These are phyloP conservation scores for Erythrolamprus reginae DNA, from an alignment of 2,113 vertebrate species.

Conservation along the genomic window DNA sequence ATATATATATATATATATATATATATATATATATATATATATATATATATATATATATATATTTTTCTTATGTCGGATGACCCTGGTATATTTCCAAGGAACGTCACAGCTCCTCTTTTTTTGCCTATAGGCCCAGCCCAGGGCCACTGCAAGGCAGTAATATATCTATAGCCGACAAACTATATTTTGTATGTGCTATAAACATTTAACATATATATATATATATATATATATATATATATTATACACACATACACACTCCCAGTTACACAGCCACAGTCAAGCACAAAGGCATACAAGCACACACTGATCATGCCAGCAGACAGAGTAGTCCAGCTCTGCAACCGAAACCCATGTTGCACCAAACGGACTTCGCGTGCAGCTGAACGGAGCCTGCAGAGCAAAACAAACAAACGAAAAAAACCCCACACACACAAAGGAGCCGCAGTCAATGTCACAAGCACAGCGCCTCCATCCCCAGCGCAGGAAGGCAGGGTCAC, in stretches of 20 bases:
- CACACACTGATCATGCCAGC: slow-evolving; percentile 3
- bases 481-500: not conserved
- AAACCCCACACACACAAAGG: no score
- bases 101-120: no score
- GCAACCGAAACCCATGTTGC: not conserved
- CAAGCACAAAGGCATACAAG: slow-evolving; percentile 27
- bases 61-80: no score
- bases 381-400: not conserved
- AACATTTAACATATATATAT: not conserved
- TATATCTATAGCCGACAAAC: no score
- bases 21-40: no score
- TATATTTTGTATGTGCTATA: no score
- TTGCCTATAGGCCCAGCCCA: no score
- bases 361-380: not conserved
- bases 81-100: no score
- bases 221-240: not conserved
- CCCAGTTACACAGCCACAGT: not conserved
- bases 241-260: not conserved
- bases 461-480: slow-evolving; percentile 3
- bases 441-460: not conserved
- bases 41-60: no score
- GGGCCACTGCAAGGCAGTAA: no score
- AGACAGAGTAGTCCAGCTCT: not conserved
- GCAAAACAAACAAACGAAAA: not conserved
- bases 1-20: no score